Base-by-base conservation (phyloP, 1,140 invertebrate species). In the Drosophila biarmipes region DNA sequence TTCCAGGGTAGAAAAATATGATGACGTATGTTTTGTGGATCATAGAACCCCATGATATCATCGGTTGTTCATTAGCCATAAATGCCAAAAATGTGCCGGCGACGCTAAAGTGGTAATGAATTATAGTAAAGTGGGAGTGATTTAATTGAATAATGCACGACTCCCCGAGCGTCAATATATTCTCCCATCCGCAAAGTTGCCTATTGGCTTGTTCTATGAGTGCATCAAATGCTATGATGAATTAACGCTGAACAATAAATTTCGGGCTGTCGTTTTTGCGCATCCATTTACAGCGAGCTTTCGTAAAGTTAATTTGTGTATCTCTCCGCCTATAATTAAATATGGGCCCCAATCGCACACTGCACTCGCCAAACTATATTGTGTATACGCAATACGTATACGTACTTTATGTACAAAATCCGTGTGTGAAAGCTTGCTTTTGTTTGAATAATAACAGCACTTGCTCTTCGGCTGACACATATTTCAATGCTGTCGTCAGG, bases 401-500 rank as follows among this genome's bases (percentile, higher is more conserved):
- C 27, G 46, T 11, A 12, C 38, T 14, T 49, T 40, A 14, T n/a
- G 15, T 21, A 34, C 17, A 27, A 11, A 19, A 24, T 24, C 24
- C 40, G n/a, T 45, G 37, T 34, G 24, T 38, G 49, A 55, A 38
- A 38, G 37, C 34, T 35, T 48, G 52, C 48, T 55, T 66, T 54
- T 66, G 62, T 52, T 68, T 37, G 38, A 54, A 14, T 45, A 29
- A 27, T 21, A 38, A 51, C 62, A 29, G 37, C 59, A 69, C 49
- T 69, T 67, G 62, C 38, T 29, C 15, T 53, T 68, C 29, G 38
- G 45, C 64, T 80, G 77, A 62, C 63, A 80, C 55, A 81, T 55
- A 59, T 51, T 62, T 49, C 29, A 61, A 62, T 72, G 78, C 81
- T 85, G 81, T 86, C 82, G 81, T 85, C 81, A 85, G 74, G 81